Percentiles rank a stretch among this genome's conserved stretches.
Evolutionary conservation across 2,797 vertebrate species (phyloP).

Genomic region (Scleropages formosus): DNA sequence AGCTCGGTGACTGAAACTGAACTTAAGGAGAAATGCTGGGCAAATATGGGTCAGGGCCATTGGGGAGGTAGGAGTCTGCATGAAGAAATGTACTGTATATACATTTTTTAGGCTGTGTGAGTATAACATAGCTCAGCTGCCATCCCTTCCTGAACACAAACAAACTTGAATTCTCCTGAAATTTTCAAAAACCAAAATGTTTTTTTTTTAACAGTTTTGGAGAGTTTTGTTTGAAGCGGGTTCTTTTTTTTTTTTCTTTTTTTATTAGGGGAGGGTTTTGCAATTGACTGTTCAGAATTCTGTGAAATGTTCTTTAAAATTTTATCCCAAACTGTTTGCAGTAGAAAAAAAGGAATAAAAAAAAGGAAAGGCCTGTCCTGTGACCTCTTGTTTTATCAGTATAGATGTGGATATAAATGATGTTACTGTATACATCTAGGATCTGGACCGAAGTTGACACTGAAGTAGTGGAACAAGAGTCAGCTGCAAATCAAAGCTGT

Average conservation of each 20-base stretch:
- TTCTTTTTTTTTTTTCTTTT: no score
- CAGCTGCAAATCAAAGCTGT: slow-evolving; percentile 12
- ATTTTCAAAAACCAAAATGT: slow-evolving; percentile 39
- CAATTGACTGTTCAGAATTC: slow-evolving; percentile 33
- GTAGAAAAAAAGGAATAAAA: slow-evolving; percentile 13
- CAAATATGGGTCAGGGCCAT: slow-evolving; percentile 10
- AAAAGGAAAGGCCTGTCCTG: slow-evolving; percentile 4
- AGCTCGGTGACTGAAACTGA: slow-evolving; percentile 30
- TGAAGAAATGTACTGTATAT: slow-evolving; percentile 35
- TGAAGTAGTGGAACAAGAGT: slow-evolving; percentile 21
- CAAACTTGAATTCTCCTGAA: slow-evolving; percentile 40
- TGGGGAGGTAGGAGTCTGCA: background rate
- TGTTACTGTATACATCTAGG: background rate
- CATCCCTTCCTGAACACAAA: slow-evolving; percentile 30
- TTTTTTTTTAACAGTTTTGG: slow-evolving; percentile 28
- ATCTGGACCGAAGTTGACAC: slow-evolving; percentile 15
- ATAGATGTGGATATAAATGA: background rate
- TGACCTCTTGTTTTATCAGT: slow-evolving; percentile 12
- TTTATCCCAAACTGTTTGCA: slow-evolving; percentile 41
- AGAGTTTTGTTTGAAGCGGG: slow-evolving; percentile 11
- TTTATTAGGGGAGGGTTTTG: slow-evolving; percentile 10
- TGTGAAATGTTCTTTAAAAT: slow-evolving; percentile 28
- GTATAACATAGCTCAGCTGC: slow-evolving; percentile 27
- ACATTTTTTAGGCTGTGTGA: slow-evolving; percentile 33
- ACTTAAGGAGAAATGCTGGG: background rate